phyloP scores from a whole-genome alignment of 2,113 vertebrate genomes.

The Scomber japonicus region DNA sequence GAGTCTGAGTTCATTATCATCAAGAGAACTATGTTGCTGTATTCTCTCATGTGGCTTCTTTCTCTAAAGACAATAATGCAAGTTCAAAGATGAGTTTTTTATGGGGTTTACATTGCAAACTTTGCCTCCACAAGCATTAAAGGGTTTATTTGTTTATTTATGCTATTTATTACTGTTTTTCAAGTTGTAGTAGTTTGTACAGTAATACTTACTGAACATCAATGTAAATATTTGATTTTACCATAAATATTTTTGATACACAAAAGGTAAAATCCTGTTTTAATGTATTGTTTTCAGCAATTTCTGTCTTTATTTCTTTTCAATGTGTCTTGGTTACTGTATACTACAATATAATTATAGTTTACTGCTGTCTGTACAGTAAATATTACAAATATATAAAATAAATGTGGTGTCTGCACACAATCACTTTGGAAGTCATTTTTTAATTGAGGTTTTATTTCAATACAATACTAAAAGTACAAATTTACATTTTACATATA shows the following conservation, averaged over 20 bases:
- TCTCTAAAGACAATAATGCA: not conserved
- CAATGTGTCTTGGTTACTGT: not conserved
- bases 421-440: not conserved
- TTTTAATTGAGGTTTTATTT: constrained; percentile 74
- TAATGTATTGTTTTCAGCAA: not conserved
- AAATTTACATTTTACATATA: constrained; percentile 54
- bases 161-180: not conserved
- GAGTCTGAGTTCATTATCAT: not conserved
- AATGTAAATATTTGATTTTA: not conserved
- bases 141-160: not conserved
- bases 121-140: not conserved
- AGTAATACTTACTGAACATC: not conserved
- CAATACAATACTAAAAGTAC: constrained; percentile 41
- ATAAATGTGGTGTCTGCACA: not conserved
- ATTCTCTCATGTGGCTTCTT: not conserved
- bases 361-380: not conserved
- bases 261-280: no score
- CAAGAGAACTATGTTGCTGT: no score
- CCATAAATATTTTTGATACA: not conserved
- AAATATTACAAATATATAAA: not conserved
- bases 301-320: not conserved
- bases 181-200: not conserved
- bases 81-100: not conserved
- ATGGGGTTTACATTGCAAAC: not conserved
- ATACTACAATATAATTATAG: not conserved